Evolutionary conservation across 2,797 vertebrate genomes (phyloP).

Genomic region (Aselliscus stoliczkanus): DNA sequence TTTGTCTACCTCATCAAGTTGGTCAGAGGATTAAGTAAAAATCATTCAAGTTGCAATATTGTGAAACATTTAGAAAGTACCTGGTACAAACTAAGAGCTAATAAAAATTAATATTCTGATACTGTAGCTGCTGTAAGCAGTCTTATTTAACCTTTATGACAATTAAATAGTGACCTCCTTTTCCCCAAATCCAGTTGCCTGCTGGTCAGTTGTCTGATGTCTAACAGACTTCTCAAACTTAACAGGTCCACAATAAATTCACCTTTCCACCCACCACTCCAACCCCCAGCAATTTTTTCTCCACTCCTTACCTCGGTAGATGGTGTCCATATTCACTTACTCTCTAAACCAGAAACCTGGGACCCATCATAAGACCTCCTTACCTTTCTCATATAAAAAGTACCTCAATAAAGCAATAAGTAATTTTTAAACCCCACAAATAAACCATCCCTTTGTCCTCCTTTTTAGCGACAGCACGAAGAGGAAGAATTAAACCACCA

Average conservation of each 20-base stretch:
- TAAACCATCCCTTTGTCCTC: background rate
- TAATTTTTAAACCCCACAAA: background rate
- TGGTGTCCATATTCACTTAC: background rate
- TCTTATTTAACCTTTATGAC: background rate
- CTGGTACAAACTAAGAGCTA: background rate
- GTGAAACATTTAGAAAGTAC: background rate
- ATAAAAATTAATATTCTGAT: background rate
- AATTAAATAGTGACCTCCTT: background rate
- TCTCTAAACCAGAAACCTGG: background rate
- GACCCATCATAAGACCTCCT: background rate
- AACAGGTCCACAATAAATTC: background rate
- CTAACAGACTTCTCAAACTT: background rate
- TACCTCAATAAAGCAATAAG: background rate
- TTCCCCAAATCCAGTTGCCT: background rate
- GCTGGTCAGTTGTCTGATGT: background rate
- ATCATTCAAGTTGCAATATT: background rate
- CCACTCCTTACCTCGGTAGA: background rate
- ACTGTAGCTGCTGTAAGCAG: background rate
- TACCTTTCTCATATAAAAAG: background rate
- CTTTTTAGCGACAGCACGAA: slow-evolving; percentile 78
- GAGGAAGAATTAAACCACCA: slow-evolving; percentile 82
- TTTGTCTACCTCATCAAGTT: background rate
- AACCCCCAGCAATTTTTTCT: background rate
- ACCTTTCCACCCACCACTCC: background rate
- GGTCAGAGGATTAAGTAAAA: slow-evolving; percentile 16